Evolutionary conservation across 23 tunicate species (phyloP).

Genomic region (Phallusia fumigata): DNA sequence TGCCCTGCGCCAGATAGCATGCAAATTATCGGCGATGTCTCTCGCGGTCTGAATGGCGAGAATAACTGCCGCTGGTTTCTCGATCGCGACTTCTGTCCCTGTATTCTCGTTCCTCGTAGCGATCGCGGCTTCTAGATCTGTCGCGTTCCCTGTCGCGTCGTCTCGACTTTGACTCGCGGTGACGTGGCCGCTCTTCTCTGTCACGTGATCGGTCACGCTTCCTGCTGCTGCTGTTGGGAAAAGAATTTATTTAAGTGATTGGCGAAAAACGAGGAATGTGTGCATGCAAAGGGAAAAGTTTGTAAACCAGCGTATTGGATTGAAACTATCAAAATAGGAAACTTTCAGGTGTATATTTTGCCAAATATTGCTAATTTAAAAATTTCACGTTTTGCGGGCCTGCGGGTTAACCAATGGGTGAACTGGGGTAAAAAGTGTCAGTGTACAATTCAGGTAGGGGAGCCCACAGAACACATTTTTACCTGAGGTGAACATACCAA

Average conservation of each 20-base stretch:
- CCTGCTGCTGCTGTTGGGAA: constrained; percentile 20
- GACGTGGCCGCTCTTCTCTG: constrained; percentile 77
- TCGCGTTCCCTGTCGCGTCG: constrained; percentile 82
- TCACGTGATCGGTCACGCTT: constrained; percentile 89
- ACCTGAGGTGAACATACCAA: no score
- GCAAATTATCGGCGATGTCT: constrained; percentile 57
- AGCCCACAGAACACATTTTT: no score
- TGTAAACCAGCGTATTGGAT: no score
- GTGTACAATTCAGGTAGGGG: no score
- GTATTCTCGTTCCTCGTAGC: constrained; percentile 91
- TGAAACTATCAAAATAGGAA: no score
- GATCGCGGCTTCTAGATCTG: constrained; percentile 85
- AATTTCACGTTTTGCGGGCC: no score
- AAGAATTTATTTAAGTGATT: neutral
- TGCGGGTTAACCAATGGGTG: no score
- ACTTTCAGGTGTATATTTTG: no score
- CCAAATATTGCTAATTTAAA: no score
- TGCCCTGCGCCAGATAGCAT: neutral
- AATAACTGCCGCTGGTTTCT: constrained; percentile 70
- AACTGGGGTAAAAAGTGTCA: no score
- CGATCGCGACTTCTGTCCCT: constrained; percentile 65
- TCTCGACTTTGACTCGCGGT: constrained; percentile 89
- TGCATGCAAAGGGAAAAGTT: no score
- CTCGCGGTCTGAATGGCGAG: constrained; percentile 86
- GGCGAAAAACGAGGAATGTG: no score